Evolutionary conservation across 2,888 invertebrate genomes (phyloP).

Genomic region (Pherbina coryleti): DNA sequence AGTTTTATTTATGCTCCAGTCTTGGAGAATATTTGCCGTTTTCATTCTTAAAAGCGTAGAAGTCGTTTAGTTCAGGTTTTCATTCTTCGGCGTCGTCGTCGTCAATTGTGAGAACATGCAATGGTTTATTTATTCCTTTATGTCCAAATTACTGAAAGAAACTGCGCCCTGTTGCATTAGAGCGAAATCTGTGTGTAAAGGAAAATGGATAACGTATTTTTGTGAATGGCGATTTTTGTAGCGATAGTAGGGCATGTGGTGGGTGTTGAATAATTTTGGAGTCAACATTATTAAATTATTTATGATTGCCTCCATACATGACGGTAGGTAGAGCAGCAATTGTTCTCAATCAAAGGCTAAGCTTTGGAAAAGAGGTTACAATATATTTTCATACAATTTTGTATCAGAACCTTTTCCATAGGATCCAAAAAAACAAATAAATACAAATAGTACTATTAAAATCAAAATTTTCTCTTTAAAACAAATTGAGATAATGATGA

Average conservation of each 20-base stretch:
- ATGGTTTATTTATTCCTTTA: not conserved
- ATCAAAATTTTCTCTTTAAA: too few species aligned
- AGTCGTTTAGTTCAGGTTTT: not conserved
- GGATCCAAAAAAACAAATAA: too few species aligned
- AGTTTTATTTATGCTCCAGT: not conserved
- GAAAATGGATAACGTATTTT: slow-evolving; percentile 27
- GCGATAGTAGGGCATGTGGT: not conserved
- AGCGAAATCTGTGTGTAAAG: slow-evolving; percentile 6
- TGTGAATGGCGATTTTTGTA: not conserved
- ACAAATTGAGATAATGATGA: too few species aligned
- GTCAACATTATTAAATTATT: too few species aligned
- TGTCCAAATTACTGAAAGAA: not conserved
- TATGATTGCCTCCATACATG: too few species aligned
- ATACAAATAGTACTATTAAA: too few species aligned
- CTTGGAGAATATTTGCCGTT: slow-evolving; percentile 3
- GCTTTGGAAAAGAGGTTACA: too few species aligned
- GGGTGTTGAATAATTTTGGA: not conserved
- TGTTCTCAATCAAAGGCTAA: too few species aligned
- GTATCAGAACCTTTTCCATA: too few species aligned
- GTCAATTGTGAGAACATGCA: slow-evolving; percentile 16
- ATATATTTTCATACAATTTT: too few species aligned
- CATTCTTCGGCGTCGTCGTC: not conserved
- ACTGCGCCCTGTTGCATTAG: not conserved
- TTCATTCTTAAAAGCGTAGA: slow-evolving; percentile 5
- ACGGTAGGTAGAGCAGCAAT: too few species aligned